Conservation (phyloP, 2,113 vertebrate species). For the Thunnus maccoyii region DNA sequence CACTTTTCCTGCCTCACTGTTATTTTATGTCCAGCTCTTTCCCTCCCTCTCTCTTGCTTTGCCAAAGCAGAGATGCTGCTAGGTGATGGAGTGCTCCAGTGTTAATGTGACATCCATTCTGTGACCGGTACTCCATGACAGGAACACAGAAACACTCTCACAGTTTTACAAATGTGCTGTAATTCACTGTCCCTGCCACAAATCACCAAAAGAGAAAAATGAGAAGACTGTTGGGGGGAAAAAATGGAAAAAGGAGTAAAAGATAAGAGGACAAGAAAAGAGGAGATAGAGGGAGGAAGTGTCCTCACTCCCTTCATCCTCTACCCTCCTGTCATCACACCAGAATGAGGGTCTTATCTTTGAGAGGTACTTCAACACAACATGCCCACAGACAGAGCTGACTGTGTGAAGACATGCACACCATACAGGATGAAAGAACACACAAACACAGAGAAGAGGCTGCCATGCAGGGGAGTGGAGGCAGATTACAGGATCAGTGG, state of each 20-base stretch:
- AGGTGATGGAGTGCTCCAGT: conserved; percentile 46
- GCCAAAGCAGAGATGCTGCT: conserved; percentile 53
- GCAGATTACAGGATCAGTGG: conserved; percentile 68
- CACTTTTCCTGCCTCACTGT: conserved; percentile 23
- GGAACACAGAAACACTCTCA: conserved; percentile 36
- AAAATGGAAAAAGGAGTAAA: conserved; percentile 27
- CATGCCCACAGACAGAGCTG: conserved; percentile 70
- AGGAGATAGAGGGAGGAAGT: conserved; percentile 34
- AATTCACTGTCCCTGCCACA: conserved; percentile 24
- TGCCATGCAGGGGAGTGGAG: conserved; percentile 48
- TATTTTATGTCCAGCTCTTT: conserved; percentile 40
- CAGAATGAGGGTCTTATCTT: conserved; percentile 77
- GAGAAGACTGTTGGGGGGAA: conserved; percentile 29
- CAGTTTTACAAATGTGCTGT: conserved; percentile 18
- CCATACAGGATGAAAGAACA: conserved; percentile 63
- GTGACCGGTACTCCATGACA: background rate
- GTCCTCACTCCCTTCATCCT: conserved; percentile 59
- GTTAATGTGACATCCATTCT: conserved; percentile 40
- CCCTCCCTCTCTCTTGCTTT: conserved; percentile 25
- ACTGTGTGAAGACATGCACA: conserved; percentile 66
- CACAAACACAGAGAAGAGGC: conserved; percentile 42
- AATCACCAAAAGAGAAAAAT: conserved; percentile 13
- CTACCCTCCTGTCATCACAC: conserved; percentile 19
- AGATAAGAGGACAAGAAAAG: conserved; percentile 44
- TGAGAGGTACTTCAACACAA: conserved; percentile 68